Evolutionary conservation across 1,140 invertebrate genomes (phyloP).

Genomic region (Cepaea nemoralis): DNA sequence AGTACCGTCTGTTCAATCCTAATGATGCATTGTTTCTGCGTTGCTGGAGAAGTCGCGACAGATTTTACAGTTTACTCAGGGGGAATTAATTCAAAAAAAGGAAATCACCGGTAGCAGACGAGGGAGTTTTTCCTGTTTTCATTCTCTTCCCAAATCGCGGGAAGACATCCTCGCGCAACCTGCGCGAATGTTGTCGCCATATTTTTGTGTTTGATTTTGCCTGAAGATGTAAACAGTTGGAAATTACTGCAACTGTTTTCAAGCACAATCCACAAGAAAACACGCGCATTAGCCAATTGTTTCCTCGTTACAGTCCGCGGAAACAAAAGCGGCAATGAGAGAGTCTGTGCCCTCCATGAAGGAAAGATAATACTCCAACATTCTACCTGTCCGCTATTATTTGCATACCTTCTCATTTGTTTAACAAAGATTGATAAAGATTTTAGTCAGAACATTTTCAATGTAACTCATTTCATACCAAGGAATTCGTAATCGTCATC

Average conservation of each 20-base stretch:
- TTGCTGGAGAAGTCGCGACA: neutral
- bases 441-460: no score
- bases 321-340: neutral
- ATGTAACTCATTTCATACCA: no score
- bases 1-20: neutral
- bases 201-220: conserved; percentile 1
- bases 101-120: conserved; percentile 7
- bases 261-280: neutral
- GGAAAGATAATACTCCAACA: neutral
- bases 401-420: neutral
- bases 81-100: neutral
- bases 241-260: conserved; percentile 6
- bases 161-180: neutral
- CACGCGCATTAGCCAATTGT: neutral
- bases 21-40: conserved; percentile 10
- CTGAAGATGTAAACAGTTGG: neutral
- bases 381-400: neutral
- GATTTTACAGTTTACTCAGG: conserved; percentile 12
- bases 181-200: conserved; percentile 4
- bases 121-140: neutral
- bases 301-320: neutral
- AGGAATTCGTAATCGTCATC: no score
- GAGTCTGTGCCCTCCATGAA: neutral
- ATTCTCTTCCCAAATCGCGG: neutral
- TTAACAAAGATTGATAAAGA: no score